phyloP scores from a whole-genome alignment of 2,113 vertebrate species.

The Pachycephala philippinensis region DNA sequence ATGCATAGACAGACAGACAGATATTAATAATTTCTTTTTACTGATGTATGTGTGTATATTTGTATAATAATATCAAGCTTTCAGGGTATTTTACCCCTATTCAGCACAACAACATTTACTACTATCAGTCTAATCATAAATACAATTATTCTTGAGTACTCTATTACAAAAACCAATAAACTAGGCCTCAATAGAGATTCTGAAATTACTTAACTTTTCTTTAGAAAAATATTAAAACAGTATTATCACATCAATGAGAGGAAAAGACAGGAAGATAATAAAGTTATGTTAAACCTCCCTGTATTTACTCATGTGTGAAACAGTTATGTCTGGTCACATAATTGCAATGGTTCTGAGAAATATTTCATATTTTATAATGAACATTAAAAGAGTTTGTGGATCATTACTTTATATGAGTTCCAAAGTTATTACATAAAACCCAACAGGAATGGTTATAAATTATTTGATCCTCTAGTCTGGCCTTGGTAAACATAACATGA shows the following conservation, averaged over 20 bases:
- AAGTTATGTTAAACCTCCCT: constrained; percentile 85
- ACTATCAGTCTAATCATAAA: constrained; percentile 76
- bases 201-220: constrained; percentile 83
- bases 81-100: constrained; percentile 63
- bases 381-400: constrained; percentile 89
- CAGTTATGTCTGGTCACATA: constrained; percentile 86
- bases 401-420: constrained; percentile 88
- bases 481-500: constrained; percentile 80
- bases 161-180: constrained; percentile 81
- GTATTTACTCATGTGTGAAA: constrained; percentile 85
- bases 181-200: constrained; percentile 75
- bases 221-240: constrained; percentile 83
- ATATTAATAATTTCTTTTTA: constrained; percentile 56
- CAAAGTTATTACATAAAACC: constrained; percentile 88
- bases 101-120: constrained; percentile 66
- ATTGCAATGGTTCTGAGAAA: constrained; percentile 83
- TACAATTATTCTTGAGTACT: constrained; percentile 80
- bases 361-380: constrained; percentile 89
- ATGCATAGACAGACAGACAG: constrained; percentile 61
- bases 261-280: constrained; percentile 84
- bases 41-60: constrained; percentile 29
- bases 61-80: constrained; percentile 56
- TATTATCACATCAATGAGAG: constrained; percentile 83
- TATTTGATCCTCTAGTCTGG: constrained; percentile 75
- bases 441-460: constrained; percentile 84